Evolutionary conservation across 1,140 invertebrate genomes (phyloP).

Genomic region (Drosophila setifemur): DNA sequence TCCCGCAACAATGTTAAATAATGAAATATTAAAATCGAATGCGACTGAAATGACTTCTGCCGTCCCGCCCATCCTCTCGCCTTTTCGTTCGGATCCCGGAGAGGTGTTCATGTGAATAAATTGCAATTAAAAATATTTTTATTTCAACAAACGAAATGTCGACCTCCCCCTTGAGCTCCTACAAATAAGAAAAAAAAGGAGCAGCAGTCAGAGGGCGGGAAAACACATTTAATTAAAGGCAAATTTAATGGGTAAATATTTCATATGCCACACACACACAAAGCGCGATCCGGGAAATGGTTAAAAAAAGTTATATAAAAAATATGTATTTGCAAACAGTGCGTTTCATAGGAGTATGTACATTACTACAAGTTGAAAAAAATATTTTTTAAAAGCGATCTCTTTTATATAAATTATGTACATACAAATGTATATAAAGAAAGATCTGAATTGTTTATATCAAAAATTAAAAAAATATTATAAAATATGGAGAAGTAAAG

Average conservation of each 20-base stretch:
- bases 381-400: too few relatives aligned
- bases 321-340: slow-evolving; percentile 11
- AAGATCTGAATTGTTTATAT: too few relatives aligned
- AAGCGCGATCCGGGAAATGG: slow-evolving; percentile 3
- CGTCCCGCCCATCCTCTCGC: background rate
- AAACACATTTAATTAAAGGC: slow-evolving; percentile 75
- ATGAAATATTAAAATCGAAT: slow-evolving; percentile 80
- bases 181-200: slow-evolving; percentile 25
- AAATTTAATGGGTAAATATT: slow-evolving; percentile 81
- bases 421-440: background rate
- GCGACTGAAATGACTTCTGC: slow-evolving; percentile 29
- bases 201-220: slow-evolving; percentile 10
- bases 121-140: slow-evolving; percentile 82
- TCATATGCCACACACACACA: slow-evolving; percentile 42
- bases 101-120: slow-evolving; percentile 81
- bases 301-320: slow-evolving; percentile 23
- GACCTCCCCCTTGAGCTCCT: slow-evolving; percentile 2
- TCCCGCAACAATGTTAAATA: slow-evolving; percentile 58
- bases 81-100: background rate
- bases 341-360: slow-evolving; percentile 1
- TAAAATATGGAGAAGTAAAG: too few relatives aligned
- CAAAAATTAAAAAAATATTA: too few relatives aligned
- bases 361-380: background rate
- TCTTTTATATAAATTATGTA: background rate
- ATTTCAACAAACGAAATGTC: slow-evolving; percentile 75